A percentile compares a stretch with the other conserved stretches of the same genome.
Evolutionary conservation across 2,113 vertebrate species (phyloP).

Genomic region (Melospiza melodia): DNA sequence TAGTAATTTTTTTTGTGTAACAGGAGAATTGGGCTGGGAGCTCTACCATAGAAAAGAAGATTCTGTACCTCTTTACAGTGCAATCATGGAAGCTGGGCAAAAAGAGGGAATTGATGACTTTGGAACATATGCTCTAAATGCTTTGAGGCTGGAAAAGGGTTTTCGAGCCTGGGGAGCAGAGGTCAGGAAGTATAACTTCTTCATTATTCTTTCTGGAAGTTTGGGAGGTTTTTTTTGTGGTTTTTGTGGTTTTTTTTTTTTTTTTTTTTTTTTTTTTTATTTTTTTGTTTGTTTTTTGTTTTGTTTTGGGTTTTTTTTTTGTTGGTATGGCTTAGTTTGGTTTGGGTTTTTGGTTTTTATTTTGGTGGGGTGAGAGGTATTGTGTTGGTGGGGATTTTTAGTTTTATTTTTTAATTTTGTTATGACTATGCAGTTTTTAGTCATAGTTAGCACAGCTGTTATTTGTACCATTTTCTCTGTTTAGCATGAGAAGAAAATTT

Average conservation of each 20-base stretch:
- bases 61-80: slow-evolving; percentile 80
- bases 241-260: background rate
- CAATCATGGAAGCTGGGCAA: slow-evolving; percentile 89
- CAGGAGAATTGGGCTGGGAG: slow-evolving; percentile 98
- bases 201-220: background rate
- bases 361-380: fast-evolving
- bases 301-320: no score
- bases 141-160: slow-evolving; percentile 91
- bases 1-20: background rate
- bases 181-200: slow-evolving; percentile 71
- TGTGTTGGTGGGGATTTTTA: background rate
- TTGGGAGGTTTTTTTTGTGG: background rate
- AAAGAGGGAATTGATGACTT: slow-evolving; percentile 93
- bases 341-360: background rate
- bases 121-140: slow-evolving; percentile 90
- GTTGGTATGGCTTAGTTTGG: background rate
- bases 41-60: slow-evolving; percentile 87
- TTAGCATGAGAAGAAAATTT: background rate
- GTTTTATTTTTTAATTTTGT: background rate
- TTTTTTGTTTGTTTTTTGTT: no score
- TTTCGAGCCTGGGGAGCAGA: slow-evolving; percentile 97
- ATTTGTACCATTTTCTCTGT: background rate
- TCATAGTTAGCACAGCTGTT: background rate
- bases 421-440: background rate
- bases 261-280: background rate